Base-by-base conservation (phyloP, 1,140 invertebrate species). In the Macrobrachium nipponense region DNA sequence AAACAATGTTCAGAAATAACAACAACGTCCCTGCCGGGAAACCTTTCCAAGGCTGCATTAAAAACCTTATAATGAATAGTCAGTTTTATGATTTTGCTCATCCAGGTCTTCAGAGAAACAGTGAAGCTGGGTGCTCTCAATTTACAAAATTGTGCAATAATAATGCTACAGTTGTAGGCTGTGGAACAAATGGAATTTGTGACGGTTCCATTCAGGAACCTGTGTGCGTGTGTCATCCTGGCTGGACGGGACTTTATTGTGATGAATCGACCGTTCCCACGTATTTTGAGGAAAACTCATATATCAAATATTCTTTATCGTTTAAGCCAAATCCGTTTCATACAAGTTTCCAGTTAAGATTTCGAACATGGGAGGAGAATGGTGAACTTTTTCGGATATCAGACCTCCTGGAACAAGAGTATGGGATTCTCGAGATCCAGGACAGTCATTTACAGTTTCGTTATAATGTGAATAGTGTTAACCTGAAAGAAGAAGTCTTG, bases 51-150 rank as follows among this genome's bases (percentile, higher is more conserved):
- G 98, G 98, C 11, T 99, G 98, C 91, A 97, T 99, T 44, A 94
- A 96, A 87, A 98, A 99, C 91, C 92, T 99, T 17, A 95, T 98
- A 89, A 97, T 99, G 90, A 99, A 99, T 90, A 98, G 97, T 89
- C 96, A 97, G 90, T 93, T 98, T 7, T 98, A 98, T 91, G 97
- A 99, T 90, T 92, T 98, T 72, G 96, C 96, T 0, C 95, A 97
- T 91, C 96, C 96, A 17, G 96, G 97, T 11, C 91, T 97, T 18
- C 95, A 95, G 0, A 92, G 95, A 82, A 95, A 97, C 90, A 97
- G 96, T 87, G 87, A 90, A 27, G 95, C 96, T 0, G 96, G 97
- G 0, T 99, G 97, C 91, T 95, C 95, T 0, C 96, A 96, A 89
- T 97, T 97, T 14, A 97, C 98, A 90, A 95, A 96, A 90, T 94